Evolutionary conservation across 2,888 invertebrate genomes (phyloP), one percentile per base, ranked within the genome.

Genomic region (Meganola albula): DNA sequence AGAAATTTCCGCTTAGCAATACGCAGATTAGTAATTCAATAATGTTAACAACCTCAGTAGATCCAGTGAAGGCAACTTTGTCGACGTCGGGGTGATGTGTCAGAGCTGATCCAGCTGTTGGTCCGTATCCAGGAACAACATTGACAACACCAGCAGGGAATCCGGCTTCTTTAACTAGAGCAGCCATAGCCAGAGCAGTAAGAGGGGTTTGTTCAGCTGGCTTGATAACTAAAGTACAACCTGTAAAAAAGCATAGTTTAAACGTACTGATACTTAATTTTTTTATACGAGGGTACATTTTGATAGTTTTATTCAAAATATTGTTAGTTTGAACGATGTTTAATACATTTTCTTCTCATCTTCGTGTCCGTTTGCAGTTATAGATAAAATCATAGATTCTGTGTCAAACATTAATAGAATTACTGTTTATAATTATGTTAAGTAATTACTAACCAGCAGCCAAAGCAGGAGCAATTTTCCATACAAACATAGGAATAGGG

Each of bases 161-260:
- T 6, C 97, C 97, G 34, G 95, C 97, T 85, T 97, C 93, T 61
- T 92, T 93, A n/a, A 87, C 74, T 35, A 98, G 80, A 37, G 94
- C 90, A 1, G 95, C 97, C 6, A 96, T 77, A 58, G 96, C 94
- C 6, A 97, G 79, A 0, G 97, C 96, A 0, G 97, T 94, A 12
- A 98, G 84, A 0, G 96, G 94, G 0, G 97, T 98, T 76, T 97
- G 97, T 67, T 98, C 98, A 0, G 98, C 98, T 0, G 97, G 94
- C 74, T 98, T 98, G 52, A 97, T 77, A 1, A 97, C 90, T 7
- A 96, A 85, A 0, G 93, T 93, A 68, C 96, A 91, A 53, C 92
- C 93, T 79, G 34, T 1, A 31, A 24, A 26, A 1, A 21, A 24
- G 8, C 1, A 11, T 13, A 14, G 16, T 9, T 16, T 16, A 5